phyloP scores from a whole-genome alignment of 2,888 invertebrate species.

The Epistrophe eligans region DNA sequence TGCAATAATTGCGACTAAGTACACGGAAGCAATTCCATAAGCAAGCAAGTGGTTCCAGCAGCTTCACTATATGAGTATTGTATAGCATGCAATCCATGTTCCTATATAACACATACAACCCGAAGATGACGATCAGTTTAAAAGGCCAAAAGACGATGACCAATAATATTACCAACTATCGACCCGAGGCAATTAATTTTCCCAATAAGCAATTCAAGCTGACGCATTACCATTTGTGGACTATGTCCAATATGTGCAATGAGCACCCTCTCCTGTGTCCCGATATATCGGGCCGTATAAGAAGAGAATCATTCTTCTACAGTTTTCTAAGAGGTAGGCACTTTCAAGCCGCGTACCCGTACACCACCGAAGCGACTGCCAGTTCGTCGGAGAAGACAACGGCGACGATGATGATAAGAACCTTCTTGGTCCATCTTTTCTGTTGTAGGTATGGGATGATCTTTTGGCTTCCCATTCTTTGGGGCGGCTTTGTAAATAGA shows the following conservation, averaged over 20 bases:
- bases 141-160: constrained; percentile 58
- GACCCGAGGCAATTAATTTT: constrained; percentile 76
- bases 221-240: constrained; percentile 76
- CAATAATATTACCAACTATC: constrained; percentile 68
- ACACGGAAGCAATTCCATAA: constrained; percentile 69
- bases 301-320: constrained; percentile 38
- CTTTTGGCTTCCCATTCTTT: constrained; percentile 68
- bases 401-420: constrained; percentile 65
- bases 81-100: constrained; percentile 48
- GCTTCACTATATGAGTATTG: neutral
- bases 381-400: neutral
- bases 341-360: constrained; percentile 15
- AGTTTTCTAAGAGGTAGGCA: neutral
- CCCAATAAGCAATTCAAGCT: constrained; percentile 75
- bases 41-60: constrained; percentile 38
- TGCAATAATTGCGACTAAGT: constrained; percentile 67
- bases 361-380: neutral
- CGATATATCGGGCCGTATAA: constrained; percentile 1
- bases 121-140: constrained; percentile 57
- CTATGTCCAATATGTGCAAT: constrained; percentile 60
- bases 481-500: constrained; percentile 70
- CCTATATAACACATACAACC: constrained; percentile 36
- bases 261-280: neutral
- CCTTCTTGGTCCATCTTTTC: constrained; percentile 35
- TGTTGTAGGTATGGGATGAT: constrained; percentile 53